A percentile compares a stretch with the other conserved stretches of the same genome.
These are phyloP conservation scores for Campylorhamphus procurvoides DNA, from an alignment of 2,113 vertebrate species.

Conservation along the genomic window DNA sequence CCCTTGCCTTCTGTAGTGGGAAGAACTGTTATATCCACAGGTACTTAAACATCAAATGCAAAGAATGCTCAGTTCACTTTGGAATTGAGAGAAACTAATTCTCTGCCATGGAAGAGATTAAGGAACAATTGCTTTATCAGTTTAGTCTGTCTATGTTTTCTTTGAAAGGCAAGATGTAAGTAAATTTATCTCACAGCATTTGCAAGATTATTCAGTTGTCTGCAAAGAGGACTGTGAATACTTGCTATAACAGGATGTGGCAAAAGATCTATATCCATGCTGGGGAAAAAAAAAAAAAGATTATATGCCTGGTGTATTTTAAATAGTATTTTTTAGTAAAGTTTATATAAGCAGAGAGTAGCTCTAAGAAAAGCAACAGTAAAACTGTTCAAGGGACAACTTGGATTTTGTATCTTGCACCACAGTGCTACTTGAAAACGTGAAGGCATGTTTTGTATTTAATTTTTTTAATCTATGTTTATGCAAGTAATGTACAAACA, in stretches of 20 bases:
- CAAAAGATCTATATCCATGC: neutral
- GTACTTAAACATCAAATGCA: conserved; percentile 31
- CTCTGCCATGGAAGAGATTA: neutral
- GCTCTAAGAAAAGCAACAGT: neutral
- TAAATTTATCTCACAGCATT: conserved; percentile 16
- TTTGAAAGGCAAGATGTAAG: conserved; percentile 9
- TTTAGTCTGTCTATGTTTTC: neutral
- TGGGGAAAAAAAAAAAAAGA: neutral
- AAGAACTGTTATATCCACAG: conserved; percentile 3
- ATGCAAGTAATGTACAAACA: neutral
- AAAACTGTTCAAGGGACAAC: neutral
- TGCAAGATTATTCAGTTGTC: neutral
- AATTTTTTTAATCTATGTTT: neutral
- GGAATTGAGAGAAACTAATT: conserved; percentile 43
- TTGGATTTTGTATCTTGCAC: neutral
- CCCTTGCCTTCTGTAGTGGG: neutral
- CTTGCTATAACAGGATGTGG: neutral
- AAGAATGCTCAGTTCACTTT: conserved; percentile 1
- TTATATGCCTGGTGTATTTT: neutral
- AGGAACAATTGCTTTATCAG: conserved; percentile 35
- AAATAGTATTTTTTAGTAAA: neutral
- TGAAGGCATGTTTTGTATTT: neutral
- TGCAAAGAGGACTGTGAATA: neutral
- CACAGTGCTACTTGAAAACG: neutral
- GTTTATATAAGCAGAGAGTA: neutral